Base-by-base conservation (phyloP, 2,113 vertebrate genomes). In the Alligator sinensis region DNA sequence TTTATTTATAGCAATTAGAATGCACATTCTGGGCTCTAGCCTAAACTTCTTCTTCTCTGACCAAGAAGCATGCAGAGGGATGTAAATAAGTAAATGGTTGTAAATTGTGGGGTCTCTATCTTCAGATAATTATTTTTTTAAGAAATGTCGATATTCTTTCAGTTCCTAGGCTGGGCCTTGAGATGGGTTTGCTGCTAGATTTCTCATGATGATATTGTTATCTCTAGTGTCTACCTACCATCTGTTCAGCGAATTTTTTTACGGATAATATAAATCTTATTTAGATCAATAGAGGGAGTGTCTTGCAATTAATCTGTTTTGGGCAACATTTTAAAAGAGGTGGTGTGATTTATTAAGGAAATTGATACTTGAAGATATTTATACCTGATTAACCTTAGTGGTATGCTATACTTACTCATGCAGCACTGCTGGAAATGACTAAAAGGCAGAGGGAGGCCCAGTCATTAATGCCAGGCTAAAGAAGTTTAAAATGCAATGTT, bases 1-100 rank as follows among this genome's bases (percentile, higher is more conserved):
- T 97, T 96, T 97, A 97, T 98, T 97, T 97, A 94, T 94, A 97
- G 92, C 89, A 94, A 96, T 97, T 97, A 97, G 93, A 95, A 96
- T 84, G 93, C 94, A 96, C 77, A 82, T 91, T 89, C 78, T 79
- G 89, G 89, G 79, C 93, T 92, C 94, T 87, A 92, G 77, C 83
- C 90, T 91, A 86, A 92, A 93, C 82, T 94, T 88, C 93, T 84
- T 94, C 93, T 93, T 1, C 14, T 79, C 30, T 79, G 17, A 22
- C n/a, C 57, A 77, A 89, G 77, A 61, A 74, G 24, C 2, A 61
- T 90, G 95, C 90, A 86, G 94, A 96, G 58, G 60, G 90, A 28
- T 81, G 89, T 92, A 86, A 82, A 8, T 70, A 89, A 9, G 0
- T 89, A 95, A 96, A 91, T 94, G 61, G 30, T 78, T 94, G 18